Conservation (phyloP, 2,797 vertebrate species). For the Morus bassanus region DNA sequence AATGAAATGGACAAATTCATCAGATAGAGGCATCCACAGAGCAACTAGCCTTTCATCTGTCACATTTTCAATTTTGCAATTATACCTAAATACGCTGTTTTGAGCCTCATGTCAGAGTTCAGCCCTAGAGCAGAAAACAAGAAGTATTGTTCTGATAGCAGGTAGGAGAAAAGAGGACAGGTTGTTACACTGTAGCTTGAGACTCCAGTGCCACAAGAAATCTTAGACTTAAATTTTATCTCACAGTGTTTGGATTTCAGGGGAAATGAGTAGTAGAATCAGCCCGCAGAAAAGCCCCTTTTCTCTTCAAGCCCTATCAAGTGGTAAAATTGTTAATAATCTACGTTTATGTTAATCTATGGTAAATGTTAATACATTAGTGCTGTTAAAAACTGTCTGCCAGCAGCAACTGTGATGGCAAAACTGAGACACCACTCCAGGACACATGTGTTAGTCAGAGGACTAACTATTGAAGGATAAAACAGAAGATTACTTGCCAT, state of each 20-base stretch:
- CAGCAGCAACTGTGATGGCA: neutral
- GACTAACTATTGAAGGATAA: neutral
- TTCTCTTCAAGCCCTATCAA: neutral
- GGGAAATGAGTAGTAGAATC: neutral
- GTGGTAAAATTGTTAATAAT: neutral
- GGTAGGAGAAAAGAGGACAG: neutral
- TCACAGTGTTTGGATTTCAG: neutral
- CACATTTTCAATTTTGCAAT: neutral
- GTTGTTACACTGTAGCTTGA: fast-evolving
- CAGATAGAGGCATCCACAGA: constrained; percentile 13
- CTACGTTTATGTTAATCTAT: neutral
- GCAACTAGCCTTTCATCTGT: neutral
- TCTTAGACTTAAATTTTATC: neutral
- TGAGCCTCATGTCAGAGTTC: neutral
- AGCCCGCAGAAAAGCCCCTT: neutral
- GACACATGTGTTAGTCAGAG: neutral
- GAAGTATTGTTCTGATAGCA: neutral
- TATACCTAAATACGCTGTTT: neutral
- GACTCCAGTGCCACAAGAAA: neutral
- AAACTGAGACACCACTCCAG: fast-evolving
- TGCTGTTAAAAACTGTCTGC: neutral
- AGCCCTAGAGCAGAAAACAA: neutral
- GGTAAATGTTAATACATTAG: neutral
- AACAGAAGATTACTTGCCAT: constrained; percentile 5
- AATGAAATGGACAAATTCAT: neutral